Base-by-base conservation (phyloP, 2,888 invertebrate genomes). In the Neoaliturus tenellus region DNA sequence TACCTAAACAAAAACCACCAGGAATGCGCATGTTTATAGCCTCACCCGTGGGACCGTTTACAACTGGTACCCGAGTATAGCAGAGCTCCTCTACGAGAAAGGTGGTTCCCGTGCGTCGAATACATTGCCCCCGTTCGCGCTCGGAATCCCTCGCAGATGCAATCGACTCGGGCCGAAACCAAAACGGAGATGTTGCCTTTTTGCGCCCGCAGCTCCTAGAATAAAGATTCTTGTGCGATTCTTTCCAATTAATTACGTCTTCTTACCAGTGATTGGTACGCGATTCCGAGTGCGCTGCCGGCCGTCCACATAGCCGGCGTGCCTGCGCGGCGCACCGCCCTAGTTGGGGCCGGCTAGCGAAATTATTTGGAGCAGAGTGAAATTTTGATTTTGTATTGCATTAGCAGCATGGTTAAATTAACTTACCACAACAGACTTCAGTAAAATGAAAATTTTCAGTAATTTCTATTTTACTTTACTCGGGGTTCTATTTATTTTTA, bases 151-250 rank as follows among this genome's bases (percentile, higher is more conserved):
- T 44, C 51, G 5, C 51, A 23, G 23, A 28, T 1, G 62, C 12
- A 28, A 28, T 14, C 62, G 17, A 31, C 51, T 51, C n/a, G 23
- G 1, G 62, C 62, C 62, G 20, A 51, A 62, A 31, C 25, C 62
- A 62, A 62, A 62, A 62, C 62, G 62, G 62, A 62, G 62, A 62
- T 31, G 62, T 55, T 55, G 28, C 62, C 28, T 62, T 62, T 25
- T 62, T 28, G 62, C 14, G 62, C 51, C 44, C n/a, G 44, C 44
- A 55, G 20, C 55, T 55, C 55, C 28, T 62, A 62, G 62, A 28
- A 62, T 28, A 62, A 17, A 4, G 62, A 28, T 62, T 62, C 62
- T 28, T 28, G 62, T 28, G 62, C 62, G 62, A 62, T 62, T 25
- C 62, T 55, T 55, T 28, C 62, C 62, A 28, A 62, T 62, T 62